Percentiles rank a stretch among this genome's conserved stretches.
phyloP scores from a whole-genome alignment of 92 coral and sea anemone species.

The Plumapathes pennacea region DNA sequence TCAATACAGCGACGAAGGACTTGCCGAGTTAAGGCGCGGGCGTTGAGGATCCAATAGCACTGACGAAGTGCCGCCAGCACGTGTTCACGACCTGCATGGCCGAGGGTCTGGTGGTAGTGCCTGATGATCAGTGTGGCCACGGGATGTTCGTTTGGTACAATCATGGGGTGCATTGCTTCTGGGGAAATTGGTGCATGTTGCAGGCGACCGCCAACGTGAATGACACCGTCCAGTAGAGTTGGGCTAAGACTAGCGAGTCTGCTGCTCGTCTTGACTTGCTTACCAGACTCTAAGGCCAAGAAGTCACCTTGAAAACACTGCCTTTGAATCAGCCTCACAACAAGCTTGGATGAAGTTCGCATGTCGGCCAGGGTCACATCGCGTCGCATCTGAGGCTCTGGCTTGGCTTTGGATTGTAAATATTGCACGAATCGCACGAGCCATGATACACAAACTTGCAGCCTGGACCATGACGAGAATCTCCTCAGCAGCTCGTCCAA shows the following conservation, averaged over 20 bases:
- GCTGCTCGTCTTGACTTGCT: conserved; percentile 47
- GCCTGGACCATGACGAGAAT: conserved; percentile 49
- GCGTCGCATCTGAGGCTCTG: no score
- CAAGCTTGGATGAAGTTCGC: conserved; percentile 20
- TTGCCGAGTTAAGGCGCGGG: conserved; percentile 23
- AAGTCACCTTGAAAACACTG: conserved; percentile 46
- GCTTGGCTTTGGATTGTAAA: no score
- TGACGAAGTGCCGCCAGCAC: conserved; percentile 24
- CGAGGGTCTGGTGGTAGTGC: no score
- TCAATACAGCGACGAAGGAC: conserved; percentile 23
- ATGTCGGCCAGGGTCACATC: conserved; percentile 35
- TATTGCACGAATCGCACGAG: conserved; percentile 46
- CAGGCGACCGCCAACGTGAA: conserved; percentile 56
- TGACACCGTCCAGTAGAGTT: conserved; percentile 23
- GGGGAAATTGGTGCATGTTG: conserved; percentile 47
- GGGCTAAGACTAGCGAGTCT: conserved; percentile 44
- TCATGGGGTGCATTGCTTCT: conserved; percentile 49
- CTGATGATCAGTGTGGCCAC: conserved; percentile 17
- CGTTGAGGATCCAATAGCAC: conserved; percentile 23
- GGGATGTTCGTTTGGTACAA: conserved; percentile 40
- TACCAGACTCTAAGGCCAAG: conserved; percentile 35
- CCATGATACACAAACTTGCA: conserved; percentile 57
- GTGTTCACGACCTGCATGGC: conserved; percentile 47
- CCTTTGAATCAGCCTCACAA: conserved; percentile 39
- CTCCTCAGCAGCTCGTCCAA: no score